phyloP scores from a whole-genome alignment of 2,888 invertebrate species.

The Orthosia incerta region DNA sequence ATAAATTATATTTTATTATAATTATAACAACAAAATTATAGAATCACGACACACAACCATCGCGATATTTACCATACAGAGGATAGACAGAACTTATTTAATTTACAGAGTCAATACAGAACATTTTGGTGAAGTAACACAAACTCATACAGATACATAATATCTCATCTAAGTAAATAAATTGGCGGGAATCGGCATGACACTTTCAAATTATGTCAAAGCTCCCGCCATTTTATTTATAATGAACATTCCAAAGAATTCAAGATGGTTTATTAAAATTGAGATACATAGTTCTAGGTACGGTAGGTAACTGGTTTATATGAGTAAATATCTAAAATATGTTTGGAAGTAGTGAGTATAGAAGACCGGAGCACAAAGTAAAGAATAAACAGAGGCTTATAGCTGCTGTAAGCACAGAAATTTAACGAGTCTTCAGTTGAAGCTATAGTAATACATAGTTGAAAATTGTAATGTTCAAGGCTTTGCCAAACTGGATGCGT shows the following conservation, averaged over 20 bases:
- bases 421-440: not conserved
- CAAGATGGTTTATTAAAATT: not conserved
- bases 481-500: too few relatives aligned
- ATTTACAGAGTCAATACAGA: conserved; percentile 46
- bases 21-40: conserved; percentile 66
- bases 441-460: not conserved
- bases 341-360: conserved; percentile 37
- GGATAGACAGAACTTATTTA: conserved; percentile 43
- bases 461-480: too few relatives aligned
- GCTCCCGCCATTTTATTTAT: conserved; percentile 42
- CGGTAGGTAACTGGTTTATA: conserved; percentile 20
- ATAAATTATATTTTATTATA: conserved; percentile 68
- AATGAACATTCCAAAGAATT: conserved; percentile 15
- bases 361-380: conserved; percentile 22
- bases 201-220: conserved; percentile 20
- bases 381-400: conserved; percentile 29
- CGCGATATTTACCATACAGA: conserved; percentile 53
- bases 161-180: conserved; percentile 51
- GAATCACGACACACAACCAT: conserved; percentile 45
- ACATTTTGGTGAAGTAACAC: conserved; percentile 47
- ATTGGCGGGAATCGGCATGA: conserved; percentile 50
- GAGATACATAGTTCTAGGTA: conserved; percentile 18
- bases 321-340: conserved; percentile 39
- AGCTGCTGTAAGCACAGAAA: not conserved
- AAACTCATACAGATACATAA: conserved; percentile 27